Base-by-base conservation (phyloP, 2,113 vertebrate species). In the Halichoeres trimaculatus region DNA sequence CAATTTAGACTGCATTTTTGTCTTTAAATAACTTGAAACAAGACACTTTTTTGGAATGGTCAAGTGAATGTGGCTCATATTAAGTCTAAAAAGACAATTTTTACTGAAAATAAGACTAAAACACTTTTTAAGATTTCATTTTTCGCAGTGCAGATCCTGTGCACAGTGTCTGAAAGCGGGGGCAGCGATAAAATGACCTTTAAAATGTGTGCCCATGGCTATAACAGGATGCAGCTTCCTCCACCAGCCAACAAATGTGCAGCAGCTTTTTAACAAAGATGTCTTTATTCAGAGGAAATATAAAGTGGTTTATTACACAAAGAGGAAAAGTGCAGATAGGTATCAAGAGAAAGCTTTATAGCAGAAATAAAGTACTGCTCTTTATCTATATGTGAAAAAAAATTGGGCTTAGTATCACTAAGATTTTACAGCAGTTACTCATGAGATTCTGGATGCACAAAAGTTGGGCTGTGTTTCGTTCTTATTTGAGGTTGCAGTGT, bases 251-350 rank as follows among this genome's bases (percentile, higher is more conserved):
- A 43, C 48, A 76, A 40, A 30, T 22, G 6, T 40, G 11, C 0
- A 10, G 10, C n/a, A 56, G 34, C 53, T 40, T 43, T 80, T 51
- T n/a, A 61, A 93, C 89, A 91, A 92, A 83, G 60, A 83, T 7
- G 22, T 62, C 87, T 81, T 91, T 67, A 84, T 84, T 10, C 67
- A 23, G 3, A 66, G n/a, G 60, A 43, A 76, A 76, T 82, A 14
- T 23, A 19, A 66, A 23, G 34, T 50, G 43, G 61, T 83, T 81
- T 81, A 65, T 59, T 11, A 48, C 53, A 53, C 35, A 36, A 62
- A 40, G 8, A 51, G 58, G 17, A 79, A 69, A 75, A 51, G 8
- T n/a, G 12, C 11, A 38, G 53, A 43, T 4, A 68, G 77, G 45
- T 53, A 58, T 58, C n/a, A 26, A 52, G 41, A 30, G 16, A 2